phyloP scores from a whole-genome alignment of 1,140 invertebrate species.

The Trichomalopsis sarcophagae region DNA sequence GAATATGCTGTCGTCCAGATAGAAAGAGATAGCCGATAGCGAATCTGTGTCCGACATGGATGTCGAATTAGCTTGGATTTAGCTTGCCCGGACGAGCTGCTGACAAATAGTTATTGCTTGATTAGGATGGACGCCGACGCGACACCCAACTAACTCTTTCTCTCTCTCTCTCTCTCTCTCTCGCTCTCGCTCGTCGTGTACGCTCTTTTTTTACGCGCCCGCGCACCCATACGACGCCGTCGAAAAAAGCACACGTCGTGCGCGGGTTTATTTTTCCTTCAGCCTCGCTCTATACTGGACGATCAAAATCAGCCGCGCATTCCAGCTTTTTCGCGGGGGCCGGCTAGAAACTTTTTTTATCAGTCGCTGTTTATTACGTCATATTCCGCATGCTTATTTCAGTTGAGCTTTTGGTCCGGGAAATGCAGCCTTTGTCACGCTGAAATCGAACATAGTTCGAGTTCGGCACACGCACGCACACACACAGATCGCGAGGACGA shows the following conservation, averaged over 20 bases:
- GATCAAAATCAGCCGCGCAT: slow-evolving; percentile 20
- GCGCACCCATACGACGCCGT: no score
- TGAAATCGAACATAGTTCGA: slow-evolving; percentile 54
- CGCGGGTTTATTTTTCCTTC: slow-evolving; percentile 26
- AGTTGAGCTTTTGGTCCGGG: slow-evolving; percentile 53
- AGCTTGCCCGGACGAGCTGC: slow-evolving; percentile 72
- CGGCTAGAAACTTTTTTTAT: slow-evolving; percentile 26
- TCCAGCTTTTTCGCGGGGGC: neutral
- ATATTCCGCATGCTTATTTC: slow-evolving; percentile 54
- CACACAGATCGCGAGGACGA: no score
- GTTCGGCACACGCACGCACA: neutral
- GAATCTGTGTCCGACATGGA: slow-evolving; percentile 76
- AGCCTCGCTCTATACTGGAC: neutral
- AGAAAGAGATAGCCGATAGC: slow-evolving; percentile 76
- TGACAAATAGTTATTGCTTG: slow-evolving; percentile 77
- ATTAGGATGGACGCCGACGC: slow-evolving; percentile 72
- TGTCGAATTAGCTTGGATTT: slow-evolving; percentile 77
- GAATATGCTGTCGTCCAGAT: slow-evolving; percentile 76
- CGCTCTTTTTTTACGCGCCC: neutral
- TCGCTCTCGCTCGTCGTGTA: neutral
- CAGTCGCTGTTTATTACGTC: slow-evolving; percentile 49
- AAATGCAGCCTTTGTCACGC: slow-evolving; percentile 53
- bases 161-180: neutral
- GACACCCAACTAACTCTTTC: slow-evolving; percentile 1
- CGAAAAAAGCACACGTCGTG: neutral